These are phyloP conservation scores for Myotis myotis DNA, from an alignment of 2,797 vertebrate genomes.

Conservation along the genomic window DNA sequence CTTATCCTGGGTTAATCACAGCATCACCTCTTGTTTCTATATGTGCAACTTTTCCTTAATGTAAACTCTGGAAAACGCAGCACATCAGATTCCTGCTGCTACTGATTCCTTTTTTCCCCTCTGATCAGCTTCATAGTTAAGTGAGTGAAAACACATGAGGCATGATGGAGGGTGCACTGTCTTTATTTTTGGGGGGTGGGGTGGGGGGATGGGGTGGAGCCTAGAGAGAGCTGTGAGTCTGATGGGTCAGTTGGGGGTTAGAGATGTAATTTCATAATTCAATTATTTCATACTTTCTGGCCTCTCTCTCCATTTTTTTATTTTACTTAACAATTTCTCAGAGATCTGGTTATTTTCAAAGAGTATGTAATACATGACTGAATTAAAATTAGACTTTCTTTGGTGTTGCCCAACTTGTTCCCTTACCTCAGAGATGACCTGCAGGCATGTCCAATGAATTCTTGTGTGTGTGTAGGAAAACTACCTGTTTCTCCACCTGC, in stretches of 20 bases:
- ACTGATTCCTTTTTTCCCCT: constrained; percentile 72
- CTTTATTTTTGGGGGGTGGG: neutral
- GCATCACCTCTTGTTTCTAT: constrained; percentile 73
- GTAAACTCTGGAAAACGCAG: constrained; percentile 63
- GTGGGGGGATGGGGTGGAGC: neutral
- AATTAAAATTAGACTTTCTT: constrained; percentile 23
- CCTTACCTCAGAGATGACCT: neutral
- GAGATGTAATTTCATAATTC: constrained; percentile 45
- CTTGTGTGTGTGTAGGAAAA: neutral
- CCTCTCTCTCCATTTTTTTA: neutral
- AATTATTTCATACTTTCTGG: neutral
- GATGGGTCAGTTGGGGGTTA: constrained; percentile 55
- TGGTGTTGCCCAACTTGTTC: neutral
- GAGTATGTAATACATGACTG: neutral
- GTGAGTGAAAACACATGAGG: neutral
- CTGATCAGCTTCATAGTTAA: constrained; percentile 69
- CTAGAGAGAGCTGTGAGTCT: neutral
- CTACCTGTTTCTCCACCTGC: constrained; percentile 43
- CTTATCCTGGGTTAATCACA: constrained; percentile 78
- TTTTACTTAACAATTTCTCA: neutral
- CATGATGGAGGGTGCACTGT: constrained; percentile 43
- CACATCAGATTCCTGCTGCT: constrained; percentile 64
- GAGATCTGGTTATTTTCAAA: constrained; percentile 13
- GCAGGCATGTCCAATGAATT: neutral
- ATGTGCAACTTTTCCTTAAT: constrained; percentile 76